A percentile compares a stretch with the other conserved stretches of the same genome.
phyloP scores from a whole-genome alignment of 2,888 invertebrate species.

The Heteropelma amictum region DNA sequence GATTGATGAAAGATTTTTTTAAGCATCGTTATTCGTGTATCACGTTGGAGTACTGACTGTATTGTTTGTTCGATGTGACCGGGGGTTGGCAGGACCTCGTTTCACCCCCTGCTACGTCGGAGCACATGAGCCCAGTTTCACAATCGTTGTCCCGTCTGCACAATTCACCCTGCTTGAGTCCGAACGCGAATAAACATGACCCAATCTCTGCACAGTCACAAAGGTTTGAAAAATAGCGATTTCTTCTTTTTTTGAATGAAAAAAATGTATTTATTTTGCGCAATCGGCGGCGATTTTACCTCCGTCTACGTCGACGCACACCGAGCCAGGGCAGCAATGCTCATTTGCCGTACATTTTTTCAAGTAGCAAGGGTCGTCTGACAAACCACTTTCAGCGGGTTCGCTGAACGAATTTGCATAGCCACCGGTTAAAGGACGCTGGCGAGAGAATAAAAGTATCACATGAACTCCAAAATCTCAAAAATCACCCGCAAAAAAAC shows the following conservation, averaged over 20 bases:
- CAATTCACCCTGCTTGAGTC: conserved; percentile 88
- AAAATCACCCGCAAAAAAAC: no score
- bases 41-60: conserved; percentile 81
- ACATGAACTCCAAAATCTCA: neutral
- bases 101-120: conserved; percentile 84
- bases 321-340: conserved; percentile 89
- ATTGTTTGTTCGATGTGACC: conserved; percentile 87
- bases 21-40: conserved; percentile 4
- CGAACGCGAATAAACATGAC: conserved; percentile 84
- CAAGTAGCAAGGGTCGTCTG: conserved; percentile 88
- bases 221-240: no score
- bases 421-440: conserved; percentile 69
- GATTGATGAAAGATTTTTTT: no score
- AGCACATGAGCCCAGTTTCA: conserved; percentile 89
- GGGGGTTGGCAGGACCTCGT: conserved; percentile 89
- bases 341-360: conserved; percentile 88
- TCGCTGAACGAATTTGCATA: conserved; percentile 75
- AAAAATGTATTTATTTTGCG: no score
- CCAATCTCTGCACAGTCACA: conserved; percentile 82
- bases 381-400: conserved; percentile 78
- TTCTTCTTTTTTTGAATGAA: no score
- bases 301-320: conserved; percentile 85
- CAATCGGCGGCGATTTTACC: no score
- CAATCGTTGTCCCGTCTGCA: conserved; percentile 92
- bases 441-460: conserved; percentile 24